Evolutionary conservation across 2,888 invertebrate genomes (phyloP), one percentile per base, ranked within the genome.

Genomic region (Pyrocoelia pectoralis): DNA sequence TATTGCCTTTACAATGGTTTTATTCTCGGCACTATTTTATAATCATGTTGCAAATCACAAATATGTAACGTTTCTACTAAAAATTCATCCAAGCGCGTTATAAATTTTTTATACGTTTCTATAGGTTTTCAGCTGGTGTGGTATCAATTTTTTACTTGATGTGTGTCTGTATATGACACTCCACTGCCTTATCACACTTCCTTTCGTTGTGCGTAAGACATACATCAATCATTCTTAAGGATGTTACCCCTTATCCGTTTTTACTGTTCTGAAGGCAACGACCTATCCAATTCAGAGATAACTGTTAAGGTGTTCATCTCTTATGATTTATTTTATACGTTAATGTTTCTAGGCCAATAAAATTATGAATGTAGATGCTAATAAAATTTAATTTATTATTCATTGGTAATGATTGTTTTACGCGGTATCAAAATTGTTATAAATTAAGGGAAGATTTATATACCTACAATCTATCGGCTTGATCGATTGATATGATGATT

Each of bases 401-500:
- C 14, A 9, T n/a, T 12, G 13, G 43, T 14, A 43, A 43, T 43
- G 24, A 24, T 24, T 43, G 15, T 43, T 43, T 43, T 24, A 3
- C 6, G 24, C 24, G 24, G 24, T 5, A 33, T 33, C 8, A 33
- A n/a, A 33, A 33, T n/a, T 33, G 46, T 9, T n/a, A n/a, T n/a
- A 18, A 46, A 46, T 46, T 46, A 46, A 10, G 46, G 15, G 17
- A 9, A 38, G 14, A 28, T 14, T 28, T 43, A 41, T 48, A 29
- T 49, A 24, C 4, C 4, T 24, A 24, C 24, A 40, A 28, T 57
- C 58, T 55, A 48, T 54, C 14, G 13, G 19, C 12, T 49, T 63
- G 63, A 58, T 63, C 52, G 59, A 64, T 71, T 65, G 68, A 51
- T 60, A 65, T 58, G 58, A 54, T 68, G 59, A 65, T 69, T 55